These are phyloP conservation scores for Dioctria linearis DNA, from an alignment of 2,888 invertebrate genomes.

Conservation along the genomic window DNA sequence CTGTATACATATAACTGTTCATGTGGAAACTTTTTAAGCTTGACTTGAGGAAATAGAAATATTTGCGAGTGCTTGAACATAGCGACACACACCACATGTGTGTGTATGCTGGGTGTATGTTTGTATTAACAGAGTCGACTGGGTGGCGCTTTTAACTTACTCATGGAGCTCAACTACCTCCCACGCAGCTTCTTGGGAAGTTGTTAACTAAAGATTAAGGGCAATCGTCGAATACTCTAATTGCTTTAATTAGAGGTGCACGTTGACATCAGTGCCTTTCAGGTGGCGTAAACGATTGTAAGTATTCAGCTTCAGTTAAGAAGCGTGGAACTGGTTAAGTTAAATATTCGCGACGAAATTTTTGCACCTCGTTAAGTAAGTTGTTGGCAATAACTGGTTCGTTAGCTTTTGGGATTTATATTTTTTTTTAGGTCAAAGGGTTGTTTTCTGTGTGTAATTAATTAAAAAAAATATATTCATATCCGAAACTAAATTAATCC, in stretches of 20 bases:
- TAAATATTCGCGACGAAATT: no score
- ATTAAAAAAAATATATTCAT: no score
- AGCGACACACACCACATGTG: neutral
- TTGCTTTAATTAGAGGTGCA: conserved; percentile 37
- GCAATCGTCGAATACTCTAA: conserved; percentile 29
- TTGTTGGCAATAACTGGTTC: no score
- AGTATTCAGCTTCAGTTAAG: no score
- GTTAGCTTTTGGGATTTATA: no score
- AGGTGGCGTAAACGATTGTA: no score
- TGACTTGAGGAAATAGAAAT: neutral
- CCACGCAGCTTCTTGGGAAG: neutral
- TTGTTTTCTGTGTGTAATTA: no score
- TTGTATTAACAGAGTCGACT: neutral
- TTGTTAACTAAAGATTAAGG: conserved; percentile 13
- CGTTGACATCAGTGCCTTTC: conserved; percentile 14
- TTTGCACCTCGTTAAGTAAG: no score
- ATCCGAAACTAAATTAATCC: no score
- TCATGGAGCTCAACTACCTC: neutral
- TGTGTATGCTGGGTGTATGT: neutral
- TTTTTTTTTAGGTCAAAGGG: no score
- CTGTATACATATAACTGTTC: neutral
- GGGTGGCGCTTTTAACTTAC: neutral
- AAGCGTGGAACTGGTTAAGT: no score
- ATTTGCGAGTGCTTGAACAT: neutral
- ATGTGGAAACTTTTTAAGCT: conserved; percentile 32